Evolutionary conservation across 2,113 vertebrate species (phyloP).

Genomic region (Thalassoma bifasciatum): DNA sequence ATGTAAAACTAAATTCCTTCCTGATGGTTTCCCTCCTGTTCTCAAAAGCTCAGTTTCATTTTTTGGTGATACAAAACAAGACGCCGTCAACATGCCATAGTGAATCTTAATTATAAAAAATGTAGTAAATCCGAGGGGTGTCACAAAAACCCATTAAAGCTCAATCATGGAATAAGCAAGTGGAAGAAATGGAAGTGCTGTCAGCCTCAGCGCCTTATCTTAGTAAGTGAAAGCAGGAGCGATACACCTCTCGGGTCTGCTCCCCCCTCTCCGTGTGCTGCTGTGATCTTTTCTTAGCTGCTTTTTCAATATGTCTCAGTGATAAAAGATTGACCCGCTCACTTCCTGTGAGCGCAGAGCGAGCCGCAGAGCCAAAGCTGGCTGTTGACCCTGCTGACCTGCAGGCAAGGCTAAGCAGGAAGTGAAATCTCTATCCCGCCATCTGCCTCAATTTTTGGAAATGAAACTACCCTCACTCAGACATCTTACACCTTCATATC

Average conservation of each 20-base stretch:
- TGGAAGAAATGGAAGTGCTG: constrained; percentile 62
- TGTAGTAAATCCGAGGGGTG: constrained; percentile 50
- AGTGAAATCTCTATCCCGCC: constrained; percentile 62
- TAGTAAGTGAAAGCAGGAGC: constrained; percentile 53
- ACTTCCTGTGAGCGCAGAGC: constrained; percentile 60
- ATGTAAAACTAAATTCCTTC: constrained; percentile 43
- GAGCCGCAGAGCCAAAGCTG: constrained; percentile 57
- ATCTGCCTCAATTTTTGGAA: constrained; percentile 59
- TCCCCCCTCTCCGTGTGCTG: constrained; percentile 31
- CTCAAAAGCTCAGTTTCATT: constrained; percentile 21
- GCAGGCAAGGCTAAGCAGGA: constrained; percentile 48
- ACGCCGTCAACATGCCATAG: constrained; percentile 36
- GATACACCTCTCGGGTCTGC: constrained; percentile 52
- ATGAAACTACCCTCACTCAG: constrained; percentile 21
- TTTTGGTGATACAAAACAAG: constrained; percentile 41
- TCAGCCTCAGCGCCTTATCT: constrained; percentile 65
- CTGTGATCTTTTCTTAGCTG: constrained; percentile 68
- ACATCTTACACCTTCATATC: not conserved
- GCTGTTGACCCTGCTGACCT: constrained; percentile 69
- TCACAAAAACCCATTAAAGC: constrained; percentile 66
- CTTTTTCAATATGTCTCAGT: constrained; percentile 62
- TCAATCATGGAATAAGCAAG: constrained; percentile 67
- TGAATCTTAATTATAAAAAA: constrained; percentile 63
- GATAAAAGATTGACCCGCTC: constrained; percentile 71
- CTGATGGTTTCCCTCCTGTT: constrained; percentile 47